phyloP scores from a whole-genome alignment of 1,140 invertebrate genomes.

The Calephelis nemesis region DNA sequence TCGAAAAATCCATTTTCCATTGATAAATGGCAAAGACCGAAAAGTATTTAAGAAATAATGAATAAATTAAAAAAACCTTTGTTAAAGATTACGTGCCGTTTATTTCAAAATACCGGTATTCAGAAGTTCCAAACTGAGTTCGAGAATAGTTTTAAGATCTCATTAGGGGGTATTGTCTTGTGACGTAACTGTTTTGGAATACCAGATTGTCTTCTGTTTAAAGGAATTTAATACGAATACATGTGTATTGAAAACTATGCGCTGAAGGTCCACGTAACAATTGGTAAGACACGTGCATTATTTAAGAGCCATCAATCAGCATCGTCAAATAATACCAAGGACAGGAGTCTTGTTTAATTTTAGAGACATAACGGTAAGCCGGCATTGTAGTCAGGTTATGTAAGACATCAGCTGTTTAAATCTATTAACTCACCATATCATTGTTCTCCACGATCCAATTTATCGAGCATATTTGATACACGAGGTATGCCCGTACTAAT shows the following conservation, averaged over 20 bases:
- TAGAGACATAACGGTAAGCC: slow-evolving; percentile 40
- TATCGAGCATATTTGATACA: slow-evolving; percentile 95
- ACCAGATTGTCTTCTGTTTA: too few relatives aligned
- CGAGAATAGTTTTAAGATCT: neutral
- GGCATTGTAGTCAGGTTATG: slow-evolving; percentile 48
- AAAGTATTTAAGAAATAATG: neutral
- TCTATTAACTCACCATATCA: slow-evolving; percentile 87
- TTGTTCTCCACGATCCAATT: slow-evolving; percentile 96
- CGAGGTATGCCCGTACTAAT: slow-evolving; percentile 93
- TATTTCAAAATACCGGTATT: neutral
- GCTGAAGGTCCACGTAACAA: slow-evolving; percentile 21
- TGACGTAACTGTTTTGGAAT: slow-evolving; percentile 15
- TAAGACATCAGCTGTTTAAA: slow-evolving; percentile 44
- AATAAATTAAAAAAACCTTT: too few relatives aligned
- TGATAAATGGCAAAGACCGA: neutral
- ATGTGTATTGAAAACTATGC: neutral
- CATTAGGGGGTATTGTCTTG: neutral
- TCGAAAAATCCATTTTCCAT: slow-evolving; percentile 14
- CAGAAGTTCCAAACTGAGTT: neutral
- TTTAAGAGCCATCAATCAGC: slow-evolving; percentile 29
- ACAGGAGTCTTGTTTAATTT: slow-evolving; percentile 48
- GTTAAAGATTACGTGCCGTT: too few relatives aligned
- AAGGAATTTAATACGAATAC: too few relatives aligned
- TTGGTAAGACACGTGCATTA: slow-evolving; percentile 11
- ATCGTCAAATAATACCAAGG: slow-evolving; percentile 50